Evolutionary conservation across 2,888 invertebrate species (phyloP), one percentile per base, ranked within the genome.

Genomic region (Hypena proboscidalis): DNA sequence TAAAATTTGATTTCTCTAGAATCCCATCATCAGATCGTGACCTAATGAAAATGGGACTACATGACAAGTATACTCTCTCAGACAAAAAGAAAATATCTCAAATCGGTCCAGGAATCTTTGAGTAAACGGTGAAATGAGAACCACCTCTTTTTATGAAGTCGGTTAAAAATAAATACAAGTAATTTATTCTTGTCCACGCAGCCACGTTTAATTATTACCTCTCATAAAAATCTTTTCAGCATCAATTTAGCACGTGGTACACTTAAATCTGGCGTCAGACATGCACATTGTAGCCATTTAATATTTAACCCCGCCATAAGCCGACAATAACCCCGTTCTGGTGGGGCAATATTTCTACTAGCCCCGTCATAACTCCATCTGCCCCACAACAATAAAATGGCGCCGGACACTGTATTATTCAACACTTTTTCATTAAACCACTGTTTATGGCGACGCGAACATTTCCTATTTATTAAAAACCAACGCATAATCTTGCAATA

Each of bases 381-480:
- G 56, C 15, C n/a, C 8, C 17, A 15, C 34, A 27, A 32, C 20
- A 21, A 32, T 36, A 41, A 41, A 32, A 33, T 33, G 3, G 15
- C 38, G 10, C 31, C 27, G 36, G 20, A 56, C 45, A 52, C 41
- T 54, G 47, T 58, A 48, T 61, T 54, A 52, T 52, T 54, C 54
- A 64, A 50, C 51, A 52, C 25, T 63, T 65, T 70, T 70, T 70
- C 61, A 70, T 70, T 69, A 59, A n/a, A 61, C 57, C 55, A 42
- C 43, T 46, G 54, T 70, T 72, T 67, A 67, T 61, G 60, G 49
- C 32, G 37, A 40, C 43, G 56, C 48, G 56, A 56, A 46, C 40
- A 42, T 60, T 51, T 54, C 48, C 58, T 65, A 63, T 63, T 63
- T 63, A 47, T 53, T 50, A 39, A 22, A 42, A n/a, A n/a, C n/a